Percentiles rank a stretch among this genome's conserved stretches.
Evolutionary conservation across 1,140 invertebrate genomes (phyloP).

Genomic region (Triops longicaudatus): DNA sequence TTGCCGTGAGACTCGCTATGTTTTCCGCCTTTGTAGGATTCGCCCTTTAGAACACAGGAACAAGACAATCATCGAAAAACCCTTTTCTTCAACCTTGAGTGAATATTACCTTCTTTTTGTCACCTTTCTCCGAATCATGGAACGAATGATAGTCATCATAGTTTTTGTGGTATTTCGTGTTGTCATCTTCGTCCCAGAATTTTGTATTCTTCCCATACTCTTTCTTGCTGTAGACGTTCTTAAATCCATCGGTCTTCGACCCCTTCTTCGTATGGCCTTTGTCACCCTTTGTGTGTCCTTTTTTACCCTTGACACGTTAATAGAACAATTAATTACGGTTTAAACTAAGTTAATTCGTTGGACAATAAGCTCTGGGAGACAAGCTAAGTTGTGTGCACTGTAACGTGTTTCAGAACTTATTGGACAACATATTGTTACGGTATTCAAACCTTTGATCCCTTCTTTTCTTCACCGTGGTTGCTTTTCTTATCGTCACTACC

Average conservation of each 20-base stretch:
- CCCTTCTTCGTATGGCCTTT: constrained; percentile 23
- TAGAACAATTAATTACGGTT: background rate
- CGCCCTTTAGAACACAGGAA: constrained; percentile 13
- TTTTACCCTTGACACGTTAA: constrained; percentile 18
- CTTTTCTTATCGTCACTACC: constrained; percentile 19
- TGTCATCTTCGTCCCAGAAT: constrained; percentile 33
- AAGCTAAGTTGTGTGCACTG: too few relatives aligned
- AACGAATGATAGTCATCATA: background rate
- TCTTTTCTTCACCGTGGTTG: constrained; percentile 18
- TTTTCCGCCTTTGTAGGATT: constrained; percentile 25
- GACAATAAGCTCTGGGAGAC: too few relatives aligned
- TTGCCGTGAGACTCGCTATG: constrained; percentile 28
- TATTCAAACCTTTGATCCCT: background rate
- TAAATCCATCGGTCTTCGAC: constrained; percentile 29
- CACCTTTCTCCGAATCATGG: constrained; percentile 33
- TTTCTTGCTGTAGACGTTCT: constrained; percentile 35
- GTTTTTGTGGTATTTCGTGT: constrained; percentile 22
- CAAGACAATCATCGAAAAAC: background rate
- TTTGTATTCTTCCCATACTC: constrained; percentile 34
- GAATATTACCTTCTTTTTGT: constrained; percentile 29
- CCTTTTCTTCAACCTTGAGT: constrained; percentile 17
- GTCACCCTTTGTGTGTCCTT: constrained; percentile 18
- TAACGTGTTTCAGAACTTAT: too few relatives aligned
- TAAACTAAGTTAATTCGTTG: background rate
- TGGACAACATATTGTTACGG: too few relatives aligned